Evolutionary conservation across 1,140 invertebrate species (phyloP).

Genomic region (Cephus cinctus): DNA sequence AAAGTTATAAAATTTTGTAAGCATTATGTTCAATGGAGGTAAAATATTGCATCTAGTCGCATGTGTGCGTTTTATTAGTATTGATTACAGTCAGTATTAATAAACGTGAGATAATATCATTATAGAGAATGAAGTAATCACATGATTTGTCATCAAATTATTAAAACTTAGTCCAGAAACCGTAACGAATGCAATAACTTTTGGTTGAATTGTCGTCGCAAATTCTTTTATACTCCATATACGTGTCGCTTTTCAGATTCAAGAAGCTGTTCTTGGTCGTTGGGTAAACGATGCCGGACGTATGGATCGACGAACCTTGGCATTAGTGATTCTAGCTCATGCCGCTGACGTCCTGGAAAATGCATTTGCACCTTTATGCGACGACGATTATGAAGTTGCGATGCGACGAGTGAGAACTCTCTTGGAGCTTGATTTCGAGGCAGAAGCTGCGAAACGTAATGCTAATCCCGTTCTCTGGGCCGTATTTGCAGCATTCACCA

Average conservation of each 20-base stretch:
- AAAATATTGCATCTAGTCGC: no score
- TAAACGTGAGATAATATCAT: no score
- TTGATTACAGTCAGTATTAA: no score
- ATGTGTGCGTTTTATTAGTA: no score
- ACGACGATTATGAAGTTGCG: conserved; percentile 98
- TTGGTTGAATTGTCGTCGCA: no score
- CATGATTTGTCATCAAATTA: no score
- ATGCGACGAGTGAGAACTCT: conserved; percentile 95
- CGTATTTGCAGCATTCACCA: conserved; percentile 96
- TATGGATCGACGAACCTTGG: conserved; percentile 92
- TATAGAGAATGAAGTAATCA: no score
- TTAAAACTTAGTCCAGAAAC: no score
- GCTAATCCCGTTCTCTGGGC: conserved; percentile 96
- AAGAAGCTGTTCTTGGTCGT: conserved; percentile 93
- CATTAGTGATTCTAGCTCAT: conserved; percentile 93
- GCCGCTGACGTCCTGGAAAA: conserved; percentile 99
- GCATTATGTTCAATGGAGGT: no score
- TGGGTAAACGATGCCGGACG: conserved; percentile 98
- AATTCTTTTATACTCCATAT: no score
- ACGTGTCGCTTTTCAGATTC: conserved; percentile 87
- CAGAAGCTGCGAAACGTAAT: conserved; percentile 84
- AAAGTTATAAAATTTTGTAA: no score
- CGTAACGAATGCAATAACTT: no score
- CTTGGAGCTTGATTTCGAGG: conserved; percentile 95
- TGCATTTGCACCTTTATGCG: conserved; percentile 97